These are phyloP conservation scores for Rhizomys pruinosus DNA, from an alignment of 2,113 vertebrate species.

Conservation along the genomic window DNA sequence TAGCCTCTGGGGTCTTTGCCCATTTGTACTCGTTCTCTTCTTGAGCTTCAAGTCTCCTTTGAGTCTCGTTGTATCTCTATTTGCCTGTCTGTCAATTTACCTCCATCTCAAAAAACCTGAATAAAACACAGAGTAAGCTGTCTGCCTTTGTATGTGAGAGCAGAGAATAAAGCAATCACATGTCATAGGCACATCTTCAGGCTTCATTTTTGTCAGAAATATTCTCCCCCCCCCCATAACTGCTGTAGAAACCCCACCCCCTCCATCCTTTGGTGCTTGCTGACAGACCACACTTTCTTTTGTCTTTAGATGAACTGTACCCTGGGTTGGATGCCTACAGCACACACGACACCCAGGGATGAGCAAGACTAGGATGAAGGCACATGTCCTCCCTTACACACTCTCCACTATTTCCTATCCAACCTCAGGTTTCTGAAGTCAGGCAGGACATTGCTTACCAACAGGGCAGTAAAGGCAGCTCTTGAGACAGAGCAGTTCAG, in stretches of 20 bases:
- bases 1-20: not conserved
- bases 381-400: not conserved
- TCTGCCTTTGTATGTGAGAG: constrained; percentile 22
- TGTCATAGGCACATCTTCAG: constrained; percentile 53
- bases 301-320: not conserved
- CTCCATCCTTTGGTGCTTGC: not conserved
- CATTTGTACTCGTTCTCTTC: not conserved
- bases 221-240: not conserved
- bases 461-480: not conserved
- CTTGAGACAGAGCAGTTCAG: not conserved
- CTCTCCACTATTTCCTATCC: not conserved
- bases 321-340: accelerated
- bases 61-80: not conserved
- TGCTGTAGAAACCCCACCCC: constrained; percentile 74
- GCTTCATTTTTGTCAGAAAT: constrained; percentile 58
- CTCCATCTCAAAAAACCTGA: constrained; percentile 49
- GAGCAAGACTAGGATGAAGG: accelerated
- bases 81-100: constrained; percentile 49
- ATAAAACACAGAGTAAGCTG: constrained; percentile 38
- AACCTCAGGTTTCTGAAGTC: not conserved
- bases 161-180: constrained; percentile 58
- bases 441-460: not conserved
- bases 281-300: not conserved
- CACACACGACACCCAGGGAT: accelerated
- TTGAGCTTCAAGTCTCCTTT: constrained; percentile 6